These are phyloP conservation scores for Alces alces DNA, from an alignment of 2,113 vertebrate species.

Conservation along the genomic window DNA sequence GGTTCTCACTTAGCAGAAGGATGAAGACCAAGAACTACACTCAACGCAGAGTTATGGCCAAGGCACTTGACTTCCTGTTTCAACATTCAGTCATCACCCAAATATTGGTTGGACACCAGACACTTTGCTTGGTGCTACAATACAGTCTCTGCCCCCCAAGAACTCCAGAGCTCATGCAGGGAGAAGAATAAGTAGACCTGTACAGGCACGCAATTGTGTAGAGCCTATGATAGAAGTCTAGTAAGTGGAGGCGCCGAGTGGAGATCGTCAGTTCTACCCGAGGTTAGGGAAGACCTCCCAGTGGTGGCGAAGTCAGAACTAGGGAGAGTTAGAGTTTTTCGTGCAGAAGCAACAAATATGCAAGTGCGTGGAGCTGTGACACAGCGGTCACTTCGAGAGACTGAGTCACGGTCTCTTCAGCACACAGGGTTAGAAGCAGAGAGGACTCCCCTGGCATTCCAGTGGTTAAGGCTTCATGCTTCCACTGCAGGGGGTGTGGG, in stretches of 20 bases:
- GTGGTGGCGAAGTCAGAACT: neutral
- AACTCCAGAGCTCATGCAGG: neutral
- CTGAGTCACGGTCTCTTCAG: rapidly evolving
- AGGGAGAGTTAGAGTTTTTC: neutral
- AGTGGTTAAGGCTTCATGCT: no score
- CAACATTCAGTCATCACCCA: neutral
- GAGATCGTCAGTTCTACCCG: rapidly evolving
- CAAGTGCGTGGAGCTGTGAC: rapidly evolving
- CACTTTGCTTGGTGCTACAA: neutral
- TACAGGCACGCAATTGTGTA: neutral
- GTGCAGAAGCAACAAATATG: neutral
- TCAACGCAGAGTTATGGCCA: neutral
- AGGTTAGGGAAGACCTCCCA: neutral
- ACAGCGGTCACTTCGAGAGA: neutral
- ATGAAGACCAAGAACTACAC: neutral
- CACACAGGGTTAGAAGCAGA: neutral
- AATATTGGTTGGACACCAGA: neutral
- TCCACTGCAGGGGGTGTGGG: neutral
- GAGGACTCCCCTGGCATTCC: neutral
- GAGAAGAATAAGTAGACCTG: neutral
- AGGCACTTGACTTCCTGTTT: neutral
- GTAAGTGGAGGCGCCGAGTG: neutral
- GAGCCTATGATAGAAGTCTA: neutral
- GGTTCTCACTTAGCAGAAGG: neutral
- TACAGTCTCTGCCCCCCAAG: no score